Conservation (phyloP, 1,140 invertebrate genomes). For the Aphaenogaster rudis region DNA sequence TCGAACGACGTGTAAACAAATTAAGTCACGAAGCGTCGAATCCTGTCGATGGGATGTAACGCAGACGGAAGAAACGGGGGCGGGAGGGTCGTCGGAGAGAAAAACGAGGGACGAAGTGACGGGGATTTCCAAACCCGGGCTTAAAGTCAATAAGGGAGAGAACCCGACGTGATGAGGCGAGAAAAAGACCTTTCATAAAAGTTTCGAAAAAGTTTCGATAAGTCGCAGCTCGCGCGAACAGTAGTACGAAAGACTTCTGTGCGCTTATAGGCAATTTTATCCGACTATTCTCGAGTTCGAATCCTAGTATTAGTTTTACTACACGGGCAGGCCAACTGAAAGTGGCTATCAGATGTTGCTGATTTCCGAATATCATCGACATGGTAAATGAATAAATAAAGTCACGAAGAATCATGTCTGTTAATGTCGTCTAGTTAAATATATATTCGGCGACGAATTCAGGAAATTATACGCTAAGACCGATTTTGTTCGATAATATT, state of each 20-base stretch:
- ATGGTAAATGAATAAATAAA: constrained; percentile 34
- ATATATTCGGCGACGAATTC: background rate
- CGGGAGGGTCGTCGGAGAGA: background rate
- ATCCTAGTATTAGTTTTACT: constrained; percentile 70
- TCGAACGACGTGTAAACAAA: constrained; percentile 71
- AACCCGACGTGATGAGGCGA: constrained; percentile 71
- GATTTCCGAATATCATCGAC: background rate
- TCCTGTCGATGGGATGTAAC: constrained; percentile 41
- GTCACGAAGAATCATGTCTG: background rate
- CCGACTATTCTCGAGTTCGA: constrained; percentile 68
- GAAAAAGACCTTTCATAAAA: constrained; percentile 71
- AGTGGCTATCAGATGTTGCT: constrained; percentile 2
- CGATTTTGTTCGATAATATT: background rate
- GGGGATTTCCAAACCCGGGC: constrained; percentile 63
- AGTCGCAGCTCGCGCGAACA: constrained; percentile 72
- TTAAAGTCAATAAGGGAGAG: constrained; percentile 81
- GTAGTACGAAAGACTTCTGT: constrained; percentile 60
- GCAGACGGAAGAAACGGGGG: background rate
- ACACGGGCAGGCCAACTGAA: background rate
- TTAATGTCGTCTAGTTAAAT: background rate
- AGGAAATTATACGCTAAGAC: background rate
- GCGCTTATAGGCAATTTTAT: constrained; percentile 75
- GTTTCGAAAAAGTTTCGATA: constrained; percentile 76
- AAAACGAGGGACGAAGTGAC: constrained; percentile 47
- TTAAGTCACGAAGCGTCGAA: constrained; percentile 67